Conservation (phyloP, 35 echinoderm and acorn worm species). For the Diadema setosum region DNA sequence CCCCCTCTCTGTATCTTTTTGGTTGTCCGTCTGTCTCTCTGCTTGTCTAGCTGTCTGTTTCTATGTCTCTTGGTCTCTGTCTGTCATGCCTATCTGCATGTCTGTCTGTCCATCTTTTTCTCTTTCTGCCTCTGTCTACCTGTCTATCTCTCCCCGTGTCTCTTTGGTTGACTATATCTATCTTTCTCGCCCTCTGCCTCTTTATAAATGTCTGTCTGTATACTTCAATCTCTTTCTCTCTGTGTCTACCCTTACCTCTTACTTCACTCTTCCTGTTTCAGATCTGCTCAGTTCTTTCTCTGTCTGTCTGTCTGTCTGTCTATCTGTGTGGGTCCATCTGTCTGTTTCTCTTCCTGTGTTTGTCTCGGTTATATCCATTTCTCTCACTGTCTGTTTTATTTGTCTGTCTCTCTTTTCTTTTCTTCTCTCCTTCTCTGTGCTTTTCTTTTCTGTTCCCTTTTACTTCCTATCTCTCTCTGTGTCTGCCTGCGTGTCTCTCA, state of each 20-base stretch:
- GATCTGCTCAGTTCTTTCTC: not conserved
- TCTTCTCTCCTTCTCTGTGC: no score
- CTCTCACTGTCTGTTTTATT: no score
- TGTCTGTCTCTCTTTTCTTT: no score
- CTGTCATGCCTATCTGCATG: no score
- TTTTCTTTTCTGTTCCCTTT: no score
- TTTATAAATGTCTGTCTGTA: not conserved
- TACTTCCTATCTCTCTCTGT: no score
- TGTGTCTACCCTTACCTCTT: not conserved
- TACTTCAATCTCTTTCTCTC: not conserved
- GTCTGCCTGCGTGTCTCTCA: no score
- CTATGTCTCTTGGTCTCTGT: no score
- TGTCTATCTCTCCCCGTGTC: not conserved
- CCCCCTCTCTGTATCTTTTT: not conserved
- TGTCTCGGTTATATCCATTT: no score
- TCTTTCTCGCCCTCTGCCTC: not conserved
- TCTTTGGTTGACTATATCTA: not conserved
- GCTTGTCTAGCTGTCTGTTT: not conserved
- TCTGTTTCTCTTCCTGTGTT: no score
- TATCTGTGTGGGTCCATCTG: no score
- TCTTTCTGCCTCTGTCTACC: not conserved
- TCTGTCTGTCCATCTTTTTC: not conserved
- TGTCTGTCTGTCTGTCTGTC: not conserved
- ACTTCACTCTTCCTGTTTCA: not conserved
- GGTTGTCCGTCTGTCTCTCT: not conserved